Evolutionary conservation across 35 echinoderm and acorn worm genomes (phyloP).

Genomic region (Patiria miniata): DNA sequence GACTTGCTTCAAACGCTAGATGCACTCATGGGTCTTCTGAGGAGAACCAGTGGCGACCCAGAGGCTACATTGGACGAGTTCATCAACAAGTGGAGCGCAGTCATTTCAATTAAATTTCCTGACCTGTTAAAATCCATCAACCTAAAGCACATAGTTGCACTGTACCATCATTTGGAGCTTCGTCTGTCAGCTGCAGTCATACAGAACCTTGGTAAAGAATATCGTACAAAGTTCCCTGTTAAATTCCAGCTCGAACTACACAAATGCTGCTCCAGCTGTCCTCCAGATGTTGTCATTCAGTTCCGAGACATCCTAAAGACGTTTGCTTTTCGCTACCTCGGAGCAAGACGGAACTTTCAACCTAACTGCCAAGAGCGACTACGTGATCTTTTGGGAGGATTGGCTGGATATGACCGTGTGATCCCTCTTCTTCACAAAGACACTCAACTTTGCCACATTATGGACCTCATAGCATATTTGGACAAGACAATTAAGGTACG

Average conservation of each 20-base stretch:
- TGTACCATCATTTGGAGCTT: slow-evolving; percentile 39
- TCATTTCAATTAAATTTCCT: slow-evolving; percentile 14
- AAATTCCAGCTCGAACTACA: not conserved
- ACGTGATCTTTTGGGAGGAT: not conserved
- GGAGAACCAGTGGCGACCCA: slow-evolving; percentile 47
- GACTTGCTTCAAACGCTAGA: slow-evolving; percentile 38
- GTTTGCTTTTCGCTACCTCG: slow-evolving; percentile 14
- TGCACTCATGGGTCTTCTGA: slow-evolving; percentile 25
- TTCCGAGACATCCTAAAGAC: slow-evolving; percentile 12
- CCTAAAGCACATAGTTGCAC: slow-evolving; percentile 32
- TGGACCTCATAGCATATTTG: not conserved
- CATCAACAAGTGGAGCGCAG: slow-evolving; percentile 21
- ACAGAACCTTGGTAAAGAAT: slow-evolving; percentile 5
- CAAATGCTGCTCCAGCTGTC: not conserved
- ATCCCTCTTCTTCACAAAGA: slow-evolving; percentile 13
- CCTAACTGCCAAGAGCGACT: not conserved
- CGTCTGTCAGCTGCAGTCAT: slow-evolving; percentile 17
- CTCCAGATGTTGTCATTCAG: not conserved
- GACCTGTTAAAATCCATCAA: slow-evolving; percentile 27
- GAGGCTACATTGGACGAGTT: slow-evolving; percentile 28
- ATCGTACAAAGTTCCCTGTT: slow-evolving; percentile 3
- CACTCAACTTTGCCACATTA: not conserved
- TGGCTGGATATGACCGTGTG: not conserved
- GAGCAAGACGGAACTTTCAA: not conserved
- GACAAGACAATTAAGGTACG: slow-evolving; percentile 1